Base-by-base conservation (phyloP, 2,113 vertebrate genomes). In the Chrysochloris asiatica region DNA sequence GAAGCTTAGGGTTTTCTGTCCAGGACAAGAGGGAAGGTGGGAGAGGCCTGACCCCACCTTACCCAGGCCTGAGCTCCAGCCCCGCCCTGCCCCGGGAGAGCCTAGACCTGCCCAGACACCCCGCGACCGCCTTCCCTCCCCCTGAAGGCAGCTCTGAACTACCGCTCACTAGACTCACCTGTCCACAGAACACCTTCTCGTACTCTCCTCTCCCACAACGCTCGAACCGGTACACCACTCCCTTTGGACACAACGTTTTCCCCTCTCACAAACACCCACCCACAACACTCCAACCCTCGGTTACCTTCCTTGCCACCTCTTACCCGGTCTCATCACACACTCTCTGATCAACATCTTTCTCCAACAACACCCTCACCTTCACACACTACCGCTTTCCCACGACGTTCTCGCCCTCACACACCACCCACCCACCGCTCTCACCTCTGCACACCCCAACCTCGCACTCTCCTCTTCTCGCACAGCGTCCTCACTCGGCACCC, bases 1-100 rank as follows among this genome's bases (percentile, higher is more conserved):
- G 67, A 93, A 47, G 69, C 75, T 10, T 22, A 10, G 86, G 72
- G 82, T 86, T 92, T 92, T 72, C 4, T 22, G 67, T 69, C 72
- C 72, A 30, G 28, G 71, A 56, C 91, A 22, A 38, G 54, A 82
- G 47, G 6, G 56, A 43, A 16, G 61, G 48, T n/a, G 63, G 19
- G 33, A 77, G 76, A 45, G 80, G 41, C 30, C 28, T 33, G 16
- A 71, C 16, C 45, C 45, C 59, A 28, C 59, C 26, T 81, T 67
- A 41, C 43, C 4, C 43, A 5, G 3, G 16, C 30, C 30, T 28
- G 10, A 88, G 33, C 28, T 61, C 43, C 81, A 19, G 9, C 33
- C 48, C 47, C 22, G 30, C 72, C 59, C 63, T 28, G 77, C 45
- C 16, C 33, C 30, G 50, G 43, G 75, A 30, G 56, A 45, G 45